Conservation (phyloP, 2,113 vertebrate species). For the Dipodomys ordii region DNA sequence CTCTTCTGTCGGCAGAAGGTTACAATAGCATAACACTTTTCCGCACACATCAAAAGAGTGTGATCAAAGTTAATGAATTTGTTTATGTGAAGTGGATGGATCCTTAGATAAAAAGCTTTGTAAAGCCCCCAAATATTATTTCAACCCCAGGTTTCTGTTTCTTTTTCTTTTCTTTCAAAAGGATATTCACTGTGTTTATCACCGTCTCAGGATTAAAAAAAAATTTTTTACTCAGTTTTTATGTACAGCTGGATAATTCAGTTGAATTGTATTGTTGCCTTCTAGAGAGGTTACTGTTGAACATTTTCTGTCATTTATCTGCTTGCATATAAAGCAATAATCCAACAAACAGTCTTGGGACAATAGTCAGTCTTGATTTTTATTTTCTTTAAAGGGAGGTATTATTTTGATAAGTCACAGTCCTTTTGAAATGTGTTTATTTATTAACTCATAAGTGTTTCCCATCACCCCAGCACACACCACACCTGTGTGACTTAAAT, state of each 20-base stretch:
- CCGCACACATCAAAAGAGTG: background rate
- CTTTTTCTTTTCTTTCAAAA: conserved; percentile 55
- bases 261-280: conserved; percentile 46
- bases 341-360: conserved; percentile 49
- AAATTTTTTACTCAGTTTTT: conserved; percentile 52
- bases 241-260: conserved; percentile 42
- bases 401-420: conserved; percentile 70
- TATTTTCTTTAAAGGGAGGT: background rate
- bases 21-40: conserved; percentile 7
- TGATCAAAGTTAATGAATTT: conserved; percentile 62
- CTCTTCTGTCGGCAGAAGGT: background rate
- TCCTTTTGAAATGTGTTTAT: conserved; percentile 67
- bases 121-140: conserved; percentile 51
- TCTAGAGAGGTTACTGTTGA: conserved; percentile 61
- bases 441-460: conserved; percentile 61
- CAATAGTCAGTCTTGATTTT: conserved; percentile 34
- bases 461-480: conserved; percentile 9
- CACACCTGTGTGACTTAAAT: conserved; percentile 66
- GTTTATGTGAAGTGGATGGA: conserved; percentile 49
- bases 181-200: conserved; percentile 55
- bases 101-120: conserved; percentile 63
- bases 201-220: conserved; percentile 49
- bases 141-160: conserved; percentile 53
- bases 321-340: conserved; percentile 64
- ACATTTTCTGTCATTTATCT: conserved; percentile 61